A percentile compares a stretch with the other conserved stretches of the same genome.
Evolutionary conservation across 2,113 vertebrate genomes (phyloP).

Genomic region (Ceyx cyanopectus): DNA sequence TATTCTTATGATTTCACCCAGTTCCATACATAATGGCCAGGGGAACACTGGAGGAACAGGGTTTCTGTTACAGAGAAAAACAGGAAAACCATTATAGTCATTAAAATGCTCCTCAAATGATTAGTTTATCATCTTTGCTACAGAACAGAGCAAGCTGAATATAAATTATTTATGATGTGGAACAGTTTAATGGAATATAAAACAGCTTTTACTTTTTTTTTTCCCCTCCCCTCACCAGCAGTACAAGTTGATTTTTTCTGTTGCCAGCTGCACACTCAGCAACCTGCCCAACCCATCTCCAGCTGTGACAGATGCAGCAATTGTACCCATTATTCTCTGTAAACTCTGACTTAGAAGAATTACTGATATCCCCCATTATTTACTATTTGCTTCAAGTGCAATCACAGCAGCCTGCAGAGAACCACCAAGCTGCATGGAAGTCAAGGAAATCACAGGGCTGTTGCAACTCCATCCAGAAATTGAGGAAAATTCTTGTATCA

Average conservation of each 20-base stretch:
- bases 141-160: constrained; percentile 54
- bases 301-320: constrained; percentile 73
- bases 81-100: constrained; percentile 30
- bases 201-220: constrained; percentile 68
- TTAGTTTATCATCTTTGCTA: constrained; percentile 73
- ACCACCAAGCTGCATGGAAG: not conserved
- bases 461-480: not conserved
- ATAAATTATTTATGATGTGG: constrained; percentile 80
- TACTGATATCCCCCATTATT: constrained; percentile 52
- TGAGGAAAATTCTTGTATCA: not conserved
- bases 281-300: constrained; percentile 46
- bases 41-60: not conserved
- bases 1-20: not conserved
- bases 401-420: not conserved
- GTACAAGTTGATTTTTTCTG: constrained; percentile 62
- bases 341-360: constrained; percentile 63
- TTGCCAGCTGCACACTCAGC: constrained; percentile 59
- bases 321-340: constrained; percentile 68
- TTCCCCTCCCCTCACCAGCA: constrained; percentile 56
- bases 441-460: not conserved
- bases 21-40: not conserved
- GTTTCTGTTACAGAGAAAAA: not conserved
- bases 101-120: constrained; percentile 55
- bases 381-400: constrained; percentile 54
- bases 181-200: constrained; percentile 82